These are phyloP conservation scores for Gymnoscelis rufifasciata DNA, from an alignment of 2,888 invertebrate species.

Conservation along the genomic window DNA sequence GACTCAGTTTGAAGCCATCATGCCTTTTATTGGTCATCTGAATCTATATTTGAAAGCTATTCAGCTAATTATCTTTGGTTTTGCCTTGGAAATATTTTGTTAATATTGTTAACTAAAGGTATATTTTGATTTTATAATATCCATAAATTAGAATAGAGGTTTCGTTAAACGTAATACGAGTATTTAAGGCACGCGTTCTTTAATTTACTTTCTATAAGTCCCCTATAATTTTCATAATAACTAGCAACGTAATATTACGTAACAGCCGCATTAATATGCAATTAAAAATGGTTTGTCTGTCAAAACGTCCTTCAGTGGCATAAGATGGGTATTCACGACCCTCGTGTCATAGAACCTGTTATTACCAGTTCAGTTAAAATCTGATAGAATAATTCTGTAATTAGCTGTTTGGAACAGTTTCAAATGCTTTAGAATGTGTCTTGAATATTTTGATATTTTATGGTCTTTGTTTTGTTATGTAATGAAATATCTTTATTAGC, in stretches of 20 bases:
- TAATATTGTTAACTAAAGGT: too few species aligned
- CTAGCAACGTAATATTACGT: slow-evolving; percentile 29
- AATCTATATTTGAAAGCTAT: not conserved
- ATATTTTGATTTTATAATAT: too few species aligned
- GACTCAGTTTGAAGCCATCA: too few species aligned
- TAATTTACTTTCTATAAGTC: not conserved
- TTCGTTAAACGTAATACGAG: too few species aligned
- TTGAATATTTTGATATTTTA: not conserved
- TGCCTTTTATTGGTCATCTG: too few species aligned
- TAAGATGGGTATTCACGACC: slow-evolving; percentile 51
- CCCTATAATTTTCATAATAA: slow-evolving; percentile 47
- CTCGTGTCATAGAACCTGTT: slow-evolving; percentile 50
- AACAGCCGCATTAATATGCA: slow-evolving; percentile 46
- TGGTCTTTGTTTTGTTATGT: too few species aligned
- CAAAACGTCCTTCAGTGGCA: slow-evolving; percentile 71
- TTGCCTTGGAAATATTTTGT: too few species aligned
- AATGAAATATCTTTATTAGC: too few species aligned
- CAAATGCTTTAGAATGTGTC: not conserved
- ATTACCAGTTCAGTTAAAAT: slow-evolving; percentile 47
- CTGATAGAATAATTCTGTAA: slow-evolving; percentile 17
- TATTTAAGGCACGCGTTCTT: slow-evolving; percentile 2
- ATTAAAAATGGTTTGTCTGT: slow-evolving; percentile 69
- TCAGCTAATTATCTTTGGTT: too few species aligned
- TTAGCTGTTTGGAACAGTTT: slow-evolving; percentile 8
- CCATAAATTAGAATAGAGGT: too few species aligned